Conservation (phyloP, 2,113 vertebrate genomes). For the Eulemur rufifrons region DNA sequence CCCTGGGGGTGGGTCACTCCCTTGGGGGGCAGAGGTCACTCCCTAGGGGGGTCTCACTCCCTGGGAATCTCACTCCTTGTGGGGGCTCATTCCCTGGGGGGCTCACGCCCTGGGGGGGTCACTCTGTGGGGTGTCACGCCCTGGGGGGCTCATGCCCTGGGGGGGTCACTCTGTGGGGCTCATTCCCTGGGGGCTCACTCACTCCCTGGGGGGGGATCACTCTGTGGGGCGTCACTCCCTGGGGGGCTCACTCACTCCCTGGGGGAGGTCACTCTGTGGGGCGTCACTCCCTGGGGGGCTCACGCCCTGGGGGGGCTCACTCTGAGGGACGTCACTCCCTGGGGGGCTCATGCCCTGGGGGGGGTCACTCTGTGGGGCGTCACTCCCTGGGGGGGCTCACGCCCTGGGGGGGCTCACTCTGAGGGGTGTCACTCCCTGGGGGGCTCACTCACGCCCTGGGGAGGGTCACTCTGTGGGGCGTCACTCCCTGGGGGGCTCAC, state of each 20-base stretch:
- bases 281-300: background rate
- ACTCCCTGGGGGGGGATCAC: too few relatives aligned
- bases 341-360: too few relatives aligned
- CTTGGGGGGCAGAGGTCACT: too few relatives aligned
- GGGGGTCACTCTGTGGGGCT: too few relatives aligned
- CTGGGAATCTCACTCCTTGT: too few relatives aligned
- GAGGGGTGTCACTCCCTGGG: background rate
- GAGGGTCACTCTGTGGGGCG: background rate
- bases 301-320: too few relatives aligned
- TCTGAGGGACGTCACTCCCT: background rate
- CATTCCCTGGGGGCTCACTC: too few relatives aligned
- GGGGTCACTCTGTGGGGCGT: slow-evolving; percentile 87
- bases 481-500: background rate
- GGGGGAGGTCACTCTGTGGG: too few relatives aligned
- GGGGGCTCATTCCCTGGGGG: background rate
- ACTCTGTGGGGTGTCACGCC: background rate
- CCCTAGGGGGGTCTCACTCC: background rate
- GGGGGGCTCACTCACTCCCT: too few relatives aligned
- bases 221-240: too few relatives aligned
- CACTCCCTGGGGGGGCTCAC: too few relatives aligned
- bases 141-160: background rate
- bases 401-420: too few relatives aligned
- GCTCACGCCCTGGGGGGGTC: background rate
- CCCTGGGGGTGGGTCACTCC: background rate
- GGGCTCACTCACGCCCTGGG: background rate